Evolutionary conservation across 2,113 vertebrate genomes (phyloP).

Genomic region (Atlantisia rogersi): DNA sequence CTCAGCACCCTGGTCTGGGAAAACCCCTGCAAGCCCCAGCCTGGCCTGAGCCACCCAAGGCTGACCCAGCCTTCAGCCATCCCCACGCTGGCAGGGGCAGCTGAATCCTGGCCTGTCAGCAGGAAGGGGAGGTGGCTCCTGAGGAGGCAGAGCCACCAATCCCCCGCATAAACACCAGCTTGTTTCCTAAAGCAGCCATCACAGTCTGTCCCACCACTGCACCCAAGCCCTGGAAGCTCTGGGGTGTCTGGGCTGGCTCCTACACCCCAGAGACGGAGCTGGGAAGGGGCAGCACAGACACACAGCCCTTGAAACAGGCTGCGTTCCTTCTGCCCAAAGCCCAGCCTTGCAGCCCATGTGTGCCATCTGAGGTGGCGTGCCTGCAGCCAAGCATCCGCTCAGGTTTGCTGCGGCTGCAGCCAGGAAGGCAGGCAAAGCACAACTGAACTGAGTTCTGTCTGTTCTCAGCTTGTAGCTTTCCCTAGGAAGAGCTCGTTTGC

Average conservation of each 20-base stretch:
- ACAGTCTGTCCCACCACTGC: neutral
- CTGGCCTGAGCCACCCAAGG: neutral
- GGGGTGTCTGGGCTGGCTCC: neutral
- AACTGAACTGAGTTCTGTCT: neutral
- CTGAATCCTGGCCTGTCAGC: accelerated
- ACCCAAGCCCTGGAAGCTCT: neutral
- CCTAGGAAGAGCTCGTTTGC: neutral
- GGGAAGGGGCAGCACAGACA: neutral
- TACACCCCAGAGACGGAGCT: accelerated
- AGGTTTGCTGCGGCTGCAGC: neutral
- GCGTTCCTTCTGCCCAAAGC: neutral
- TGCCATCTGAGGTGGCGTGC: neutral
- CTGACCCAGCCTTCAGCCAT: neutral
- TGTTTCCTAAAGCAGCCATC: neutral
- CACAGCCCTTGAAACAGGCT: accelerated
- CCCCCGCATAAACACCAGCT: neutral
- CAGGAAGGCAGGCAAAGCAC: neutral
- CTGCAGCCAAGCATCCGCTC: neutral
- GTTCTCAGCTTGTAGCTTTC: neutral
- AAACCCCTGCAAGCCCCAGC: neutral
- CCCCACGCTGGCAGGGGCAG: accelerated
- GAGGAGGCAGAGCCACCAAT: neutral
- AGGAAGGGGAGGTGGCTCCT: neutral
- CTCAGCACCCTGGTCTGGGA: neutral
- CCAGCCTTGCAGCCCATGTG: accelerated